Evolutionary conservation across 2,113 vertebrate species (phyloP).

Genomic region (Aptenodytes patagonicus): DNA sequence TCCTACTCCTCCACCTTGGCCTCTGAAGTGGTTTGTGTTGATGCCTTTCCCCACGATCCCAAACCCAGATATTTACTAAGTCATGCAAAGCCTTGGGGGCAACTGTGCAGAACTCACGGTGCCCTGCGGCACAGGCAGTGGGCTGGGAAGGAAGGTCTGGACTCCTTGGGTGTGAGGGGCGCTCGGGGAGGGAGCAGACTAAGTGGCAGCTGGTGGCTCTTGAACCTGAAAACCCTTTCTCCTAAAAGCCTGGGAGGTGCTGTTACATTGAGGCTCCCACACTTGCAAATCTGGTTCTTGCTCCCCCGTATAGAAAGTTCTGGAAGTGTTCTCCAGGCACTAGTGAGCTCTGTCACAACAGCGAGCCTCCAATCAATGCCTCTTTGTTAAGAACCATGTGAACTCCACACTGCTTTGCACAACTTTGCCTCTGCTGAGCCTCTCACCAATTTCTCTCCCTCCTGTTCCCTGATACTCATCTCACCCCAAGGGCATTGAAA

Average conservation of each 20-base stretch:
- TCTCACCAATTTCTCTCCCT: not conserved
- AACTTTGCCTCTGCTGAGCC: slow-evolving; percentile 15
- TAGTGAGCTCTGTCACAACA: slow-evolving; percentile 34
- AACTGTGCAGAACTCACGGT: not conserved
- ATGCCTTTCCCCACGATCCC: slow-evolving; percentile 43
- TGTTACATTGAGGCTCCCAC: not conserved
- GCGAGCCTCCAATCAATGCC: not conserved
- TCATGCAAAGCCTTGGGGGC: not conserved
- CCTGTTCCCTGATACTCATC: slow-evolving; percentile 43
- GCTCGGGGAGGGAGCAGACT: not conserved
- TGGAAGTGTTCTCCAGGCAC: slow-evolving; percentile 18
- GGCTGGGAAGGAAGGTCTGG: not conserved
- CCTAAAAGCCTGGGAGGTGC: not conserved
- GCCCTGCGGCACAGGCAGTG: not conserved
- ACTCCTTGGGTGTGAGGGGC: not conserved
- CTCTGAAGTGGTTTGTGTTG: slow-evolving; percentile 63
- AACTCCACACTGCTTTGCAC: slow-evolving; percentile 42
- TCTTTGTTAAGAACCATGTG: slow-evolving; percentile 52
- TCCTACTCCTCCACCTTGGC: slow-evolving; percentile 31
- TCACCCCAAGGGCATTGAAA: slow-evolving; percentile 38
- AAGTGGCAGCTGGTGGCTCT: not conserved
- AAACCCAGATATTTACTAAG: not conserved
- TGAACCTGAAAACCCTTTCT: not conserved
- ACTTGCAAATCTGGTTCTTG: slow-evolving; percentile 2
- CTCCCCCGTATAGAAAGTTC: not conserved